Conservation (phyloP, 2,113 vertebrate species). For the Taurulus bubalis region DNA sequence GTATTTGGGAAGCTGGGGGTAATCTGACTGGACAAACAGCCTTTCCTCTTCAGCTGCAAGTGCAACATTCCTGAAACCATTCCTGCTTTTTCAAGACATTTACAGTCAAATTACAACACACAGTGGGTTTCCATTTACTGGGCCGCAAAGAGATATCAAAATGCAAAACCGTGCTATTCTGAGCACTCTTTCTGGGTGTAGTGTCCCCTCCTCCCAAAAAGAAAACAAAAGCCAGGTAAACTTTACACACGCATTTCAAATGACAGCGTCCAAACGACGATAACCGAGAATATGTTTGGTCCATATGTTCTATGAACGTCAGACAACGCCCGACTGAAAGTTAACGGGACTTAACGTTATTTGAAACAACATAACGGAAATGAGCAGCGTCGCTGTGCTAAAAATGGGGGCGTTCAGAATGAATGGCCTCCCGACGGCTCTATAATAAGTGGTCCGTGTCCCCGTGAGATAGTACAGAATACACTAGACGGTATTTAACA, state of each 20-base stretch:
- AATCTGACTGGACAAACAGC: constrained; percentile 64
- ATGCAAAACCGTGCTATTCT: constrained; percentile 65
- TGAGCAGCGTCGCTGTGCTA: constrained; percentile 34
- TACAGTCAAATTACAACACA: constrained; percentile 65
- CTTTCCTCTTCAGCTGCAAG: constrained; percentile 63
- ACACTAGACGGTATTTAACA: neutral
- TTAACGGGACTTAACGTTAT: constrained; percentile 58
- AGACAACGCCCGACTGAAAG: constrained; percentile 81
- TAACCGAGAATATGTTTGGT: neutral
- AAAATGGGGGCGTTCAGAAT: constrained; percentile 69
- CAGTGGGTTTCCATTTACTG: constrained; percentile 59
- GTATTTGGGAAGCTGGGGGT: constrained; percentile 34
- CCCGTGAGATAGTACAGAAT: neutral
- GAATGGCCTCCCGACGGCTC: constrained; percentile 61
- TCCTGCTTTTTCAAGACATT: constrained; percentile 56
- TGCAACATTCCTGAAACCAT: constrained; percentile 74
- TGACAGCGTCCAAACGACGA: constrained; percentile 7
- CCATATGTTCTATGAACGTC: constrained; percentile 22
- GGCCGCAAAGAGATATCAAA: constrained; percentile 58
- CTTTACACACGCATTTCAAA: constrained; percentile 22
- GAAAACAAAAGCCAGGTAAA: constrained; percentile 33
- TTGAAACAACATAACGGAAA: constrained; percentile 78
- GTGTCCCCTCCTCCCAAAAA: constrained; percentile 6
- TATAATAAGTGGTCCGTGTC: neutral
- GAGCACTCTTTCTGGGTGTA: constrained; percentile 52